Conservation (phyloP, 2,888 invertebrate genomes). For the Punctoribates punctum region DNA sequence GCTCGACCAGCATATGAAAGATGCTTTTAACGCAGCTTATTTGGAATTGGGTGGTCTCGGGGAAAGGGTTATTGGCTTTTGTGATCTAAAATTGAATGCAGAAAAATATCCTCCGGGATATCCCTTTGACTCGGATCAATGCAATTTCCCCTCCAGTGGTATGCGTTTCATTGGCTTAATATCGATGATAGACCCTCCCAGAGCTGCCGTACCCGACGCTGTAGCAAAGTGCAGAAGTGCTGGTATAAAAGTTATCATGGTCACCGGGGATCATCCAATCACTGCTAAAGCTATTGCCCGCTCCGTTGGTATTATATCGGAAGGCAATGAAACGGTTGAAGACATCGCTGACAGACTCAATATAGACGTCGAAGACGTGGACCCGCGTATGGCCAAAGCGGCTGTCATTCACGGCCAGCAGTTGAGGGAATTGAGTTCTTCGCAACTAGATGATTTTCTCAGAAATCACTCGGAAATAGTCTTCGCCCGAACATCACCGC, state of each 20-base stretch:
- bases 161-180: conserved; percentile 92
- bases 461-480: conserved; percentile 57
- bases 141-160: conserved; percentile 78
- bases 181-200: conserved; percentile 98
- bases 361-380: conserved; percentile 61
- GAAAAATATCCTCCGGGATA: conserved; percentile 89
- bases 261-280: conserved; percentile 91
- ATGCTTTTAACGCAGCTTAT: conserved; percentile 91
- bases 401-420: conserved; percentile 52
- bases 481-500: conserved; percentile 57
- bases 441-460: conserved; percentile 56
- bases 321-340: conserved; percentile 80
- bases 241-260: conserved; percentile 92
- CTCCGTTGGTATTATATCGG: conserved; percentile 89
- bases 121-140: conserved; percentile 82
- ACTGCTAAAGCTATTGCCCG: conserved; percentile 93
- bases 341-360: conserved; percentile 88
- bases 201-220: conserved; percentile 95
- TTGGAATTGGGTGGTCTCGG: conserved; percentile 84
- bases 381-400: conserved; percentile 53
- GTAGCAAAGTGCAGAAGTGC: conserved; percentile 95
- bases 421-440: conserved; percentile 56
- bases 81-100: conserved; percentile 82
- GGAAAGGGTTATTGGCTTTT: conserved; percentile 83
- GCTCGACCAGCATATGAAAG: conserved; percentile 88